Evolutionary conservation across 2,797 vertebrate genomes (phyloP), one percentile per base, ranked within the genome.

Genomic region (Arnoldichthys spilopterus): DNA sequence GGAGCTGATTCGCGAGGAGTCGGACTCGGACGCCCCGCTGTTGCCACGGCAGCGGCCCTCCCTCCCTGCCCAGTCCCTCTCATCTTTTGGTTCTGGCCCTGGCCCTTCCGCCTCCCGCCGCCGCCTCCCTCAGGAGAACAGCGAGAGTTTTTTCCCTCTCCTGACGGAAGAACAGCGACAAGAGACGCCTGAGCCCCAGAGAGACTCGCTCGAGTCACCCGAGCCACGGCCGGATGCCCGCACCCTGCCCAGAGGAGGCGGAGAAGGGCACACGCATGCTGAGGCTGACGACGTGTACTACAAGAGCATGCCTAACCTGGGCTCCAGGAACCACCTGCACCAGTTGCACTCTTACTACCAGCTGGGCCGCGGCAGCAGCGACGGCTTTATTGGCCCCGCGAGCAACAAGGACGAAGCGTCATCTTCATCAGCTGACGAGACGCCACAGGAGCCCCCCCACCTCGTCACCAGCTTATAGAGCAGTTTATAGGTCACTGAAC

Each of bases 281-380:
- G 94, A 86, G 96, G 92, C 77, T 84, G 97, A 99, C 0, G 98
- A 98, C 40, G 95, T 98, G 86, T 98, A 97, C 94, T 99, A 98
- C 94, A 99, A 99, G 91, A 99, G 97, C 92, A 99, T 99, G 98
- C 98, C 98, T 87, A 99, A 99, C 92, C 87, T 99, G 66, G 97
- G 97, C 91, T 96, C 97, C 34, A 94, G 95, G 43, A 97, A 97
- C 90, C 97, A 98, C 85, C 90, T 97, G 72, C 96, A 97, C 84
- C 97, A 97, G 92, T 96, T 98, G 90, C 96, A 98, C 87, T 95
- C 96, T 82, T 98, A 98, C 92, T 98, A 99, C 94, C 97, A 98
- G 86, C 93, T 98, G 68, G 97, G 97, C 0, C 95, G 97, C 32
- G 98, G 98, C 84, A 98, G 97, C 95, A 99, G 97, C 34, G 97